Conservation (phyloP, 2,888 invertebrate species). For the Biston stratarius region DNA sequence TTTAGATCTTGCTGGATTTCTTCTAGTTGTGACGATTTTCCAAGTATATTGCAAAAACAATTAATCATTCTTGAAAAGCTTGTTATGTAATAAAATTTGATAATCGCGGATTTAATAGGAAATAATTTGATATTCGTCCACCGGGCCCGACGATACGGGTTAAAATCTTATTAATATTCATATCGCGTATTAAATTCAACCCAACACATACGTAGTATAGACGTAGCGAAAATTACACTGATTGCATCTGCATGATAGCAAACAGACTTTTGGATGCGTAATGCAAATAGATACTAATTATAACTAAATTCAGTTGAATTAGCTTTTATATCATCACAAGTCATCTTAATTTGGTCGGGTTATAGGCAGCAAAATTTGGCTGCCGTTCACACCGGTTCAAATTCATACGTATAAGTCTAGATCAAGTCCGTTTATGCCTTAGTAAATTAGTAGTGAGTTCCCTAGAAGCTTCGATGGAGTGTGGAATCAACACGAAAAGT, state of each 20-base stretch:
- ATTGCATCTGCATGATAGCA: constrained; percentile 7
- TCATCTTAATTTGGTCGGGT: too few relatives aligned
- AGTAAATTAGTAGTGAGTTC: too few relatives aligned
- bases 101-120: neutral
- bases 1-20: too few relatives aligned
- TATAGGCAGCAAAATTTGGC: too few relatives aligned
- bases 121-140: constrained; percentile 5
- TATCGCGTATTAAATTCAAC: constrained; percentile 13
- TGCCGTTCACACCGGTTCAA: too few relatives aligned
- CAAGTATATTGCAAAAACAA: neutral
- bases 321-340: too few relatives aligned
- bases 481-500: neutral
- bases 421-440: too few relatives aligned
- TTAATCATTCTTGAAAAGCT: neutral
- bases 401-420: too few relatives aligned
- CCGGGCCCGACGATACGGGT: constrained; percentile 2
- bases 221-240: constrained; percentile 14
- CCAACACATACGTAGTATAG: neutral
- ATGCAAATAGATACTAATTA: neutral
- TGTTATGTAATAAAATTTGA: neutral
- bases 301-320: neutral
- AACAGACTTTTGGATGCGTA: neutral
- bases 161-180: constrained; percentile 18
- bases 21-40: too few relatives aligned
- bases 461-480: neutral